Conservation (phyloP, 1,140 invertebrate species). For the Drosophila punjabiensis region DNA sequence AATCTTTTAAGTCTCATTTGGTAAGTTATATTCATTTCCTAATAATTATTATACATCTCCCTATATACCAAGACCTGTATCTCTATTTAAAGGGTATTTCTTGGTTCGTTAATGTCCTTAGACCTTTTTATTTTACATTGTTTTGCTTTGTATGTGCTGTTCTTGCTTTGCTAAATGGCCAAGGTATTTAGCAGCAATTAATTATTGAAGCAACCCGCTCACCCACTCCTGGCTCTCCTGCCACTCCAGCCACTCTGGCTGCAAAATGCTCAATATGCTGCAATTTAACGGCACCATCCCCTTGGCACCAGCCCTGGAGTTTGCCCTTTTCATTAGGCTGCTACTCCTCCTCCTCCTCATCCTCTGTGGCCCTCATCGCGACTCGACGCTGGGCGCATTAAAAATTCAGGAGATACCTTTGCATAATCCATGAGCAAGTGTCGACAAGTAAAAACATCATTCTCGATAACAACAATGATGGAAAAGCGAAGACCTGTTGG, state of each 20-base stretch:
- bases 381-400: conserved; percentile 76
- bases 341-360: not conserved
- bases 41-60: not conserved
- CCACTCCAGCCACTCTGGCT: conserved; percentile 6
- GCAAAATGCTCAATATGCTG: conserved; percentile 80
- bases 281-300: conserved; percentile 65
- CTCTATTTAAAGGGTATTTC: conserved; percentile 15
- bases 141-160: conserved; percentile 42
- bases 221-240: conserved; percentile 15
- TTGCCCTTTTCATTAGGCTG: conserved; percentile 71
- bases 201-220: conserved; percentile 71
- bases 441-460: conserved; percentile 84
- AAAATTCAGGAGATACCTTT: conserved; percentile 82
- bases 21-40: not conserved
- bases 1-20: not conserved
- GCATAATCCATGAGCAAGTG: conserved; percentile 85
- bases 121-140: conserved; percentile 1
- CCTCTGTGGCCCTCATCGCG: conserved; percentile 48
- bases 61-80: not conserved
- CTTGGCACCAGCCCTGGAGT: conserved; percentile 1
- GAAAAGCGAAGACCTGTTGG: conserved; percentile 75
- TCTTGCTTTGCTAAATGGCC: conserved; percentile 69
- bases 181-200: conserved; percentile 81
- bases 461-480: conserved; percentile 68
- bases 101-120: not conserved